Conservation (phyloP, 30 jellyfish, hydroid and myxozoan species). For the Pseudorhiza aurosa region DNA sequence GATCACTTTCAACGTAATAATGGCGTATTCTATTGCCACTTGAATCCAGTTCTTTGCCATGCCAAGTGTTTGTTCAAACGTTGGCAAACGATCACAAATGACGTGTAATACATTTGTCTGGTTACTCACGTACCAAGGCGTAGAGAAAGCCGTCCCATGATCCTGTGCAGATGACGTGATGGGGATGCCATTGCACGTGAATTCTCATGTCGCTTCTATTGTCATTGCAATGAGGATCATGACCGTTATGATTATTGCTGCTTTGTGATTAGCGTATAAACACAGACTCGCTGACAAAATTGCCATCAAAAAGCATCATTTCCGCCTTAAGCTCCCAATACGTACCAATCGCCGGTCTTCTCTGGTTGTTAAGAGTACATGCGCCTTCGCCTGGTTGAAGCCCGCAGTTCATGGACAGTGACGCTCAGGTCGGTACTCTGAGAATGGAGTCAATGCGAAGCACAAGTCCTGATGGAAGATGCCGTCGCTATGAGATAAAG, state of each 20-base stretch:
- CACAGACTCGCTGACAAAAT: conserved; percentile 61
- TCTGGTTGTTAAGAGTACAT: conserved; percentile 11
- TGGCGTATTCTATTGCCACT: no score
- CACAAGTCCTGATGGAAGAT: not conserved
- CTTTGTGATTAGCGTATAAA: conserved; percentile 59
- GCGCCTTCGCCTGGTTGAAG: conserved; percentile 28
- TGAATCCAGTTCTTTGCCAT: no score
- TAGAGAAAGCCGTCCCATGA: conserved; percentile 6
- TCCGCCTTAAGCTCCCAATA: conserved; percentile 67
- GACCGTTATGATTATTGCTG: conserved; percentile 72
- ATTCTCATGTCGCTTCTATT: not conserved
- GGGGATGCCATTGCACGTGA: not conserved
- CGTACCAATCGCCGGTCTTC: not conserved
- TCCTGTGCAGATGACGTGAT: not conserved
- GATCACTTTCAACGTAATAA: no score
- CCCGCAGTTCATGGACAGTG: not conserved
- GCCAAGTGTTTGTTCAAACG: no score
- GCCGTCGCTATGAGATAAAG: not conserved
- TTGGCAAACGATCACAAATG: no score
- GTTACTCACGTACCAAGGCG: not conserved
- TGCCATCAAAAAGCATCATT: conserved; percentile 55
- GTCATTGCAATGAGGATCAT: conserved; percentile 58
- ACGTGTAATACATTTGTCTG: no score
- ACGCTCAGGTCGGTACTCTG: not conserved
- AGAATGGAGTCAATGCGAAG: conserved; percentile 14